Evolutionary conservation across 2,113 vertebrate genomes (phyloP).

Genomic region (Mellivora capensis): DNA sequence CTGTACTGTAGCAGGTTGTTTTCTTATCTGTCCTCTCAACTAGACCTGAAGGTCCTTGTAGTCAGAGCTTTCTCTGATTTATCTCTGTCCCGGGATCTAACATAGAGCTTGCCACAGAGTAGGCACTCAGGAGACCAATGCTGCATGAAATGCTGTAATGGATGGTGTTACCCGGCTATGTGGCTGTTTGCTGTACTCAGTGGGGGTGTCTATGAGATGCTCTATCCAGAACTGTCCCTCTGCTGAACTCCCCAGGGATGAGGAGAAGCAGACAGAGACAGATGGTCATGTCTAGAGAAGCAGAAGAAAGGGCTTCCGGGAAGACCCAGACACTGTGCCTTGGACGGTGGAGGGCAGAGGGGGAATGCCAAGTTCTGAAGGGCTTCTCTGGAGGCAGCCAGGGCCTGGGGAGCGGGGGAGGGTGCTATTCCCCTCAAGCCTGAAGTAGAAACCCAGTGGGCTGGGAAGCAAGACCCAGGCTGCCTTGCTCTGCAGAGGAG

Average conservation of each 20-base stretch:
- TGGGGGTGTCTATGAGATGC: not conserved
- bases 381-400: not conserved
- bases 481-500: not conserved
- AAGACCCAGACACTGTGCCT: not conserved
- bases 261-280: not conserved
- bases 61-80: too few species aligned
- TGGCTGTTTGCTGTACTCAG: rapidly evolving
- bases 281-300: not conserved
- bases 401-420: not conserved
- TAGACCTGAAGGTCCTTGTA: not conserved
- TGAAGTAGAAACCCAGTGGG: too few species aligned
- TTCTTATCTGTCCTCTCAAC: not conserved
- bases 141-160: not conserved
- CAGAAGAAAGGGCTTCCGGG: not conserved
- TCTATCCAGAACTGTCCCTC: not conserved
- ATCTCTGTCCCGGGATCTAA: not conserved
- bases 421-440: not conserved
- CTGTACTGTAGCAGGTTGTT: rapidly evolving
- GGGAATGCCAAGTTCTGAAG: not conserved
- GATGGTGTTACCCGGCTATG: not conserved
- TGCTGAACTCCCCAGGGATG: not conserved
- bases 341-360: rapidly evolving
- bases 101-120: not conserved
- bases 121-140: not conserved
- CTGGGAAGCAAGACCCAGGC: too few species aligned